phyloP scores from a whole-genome alignment of 2,113 vertebrate genomes.

The Phaethon lepturus region DNA sequence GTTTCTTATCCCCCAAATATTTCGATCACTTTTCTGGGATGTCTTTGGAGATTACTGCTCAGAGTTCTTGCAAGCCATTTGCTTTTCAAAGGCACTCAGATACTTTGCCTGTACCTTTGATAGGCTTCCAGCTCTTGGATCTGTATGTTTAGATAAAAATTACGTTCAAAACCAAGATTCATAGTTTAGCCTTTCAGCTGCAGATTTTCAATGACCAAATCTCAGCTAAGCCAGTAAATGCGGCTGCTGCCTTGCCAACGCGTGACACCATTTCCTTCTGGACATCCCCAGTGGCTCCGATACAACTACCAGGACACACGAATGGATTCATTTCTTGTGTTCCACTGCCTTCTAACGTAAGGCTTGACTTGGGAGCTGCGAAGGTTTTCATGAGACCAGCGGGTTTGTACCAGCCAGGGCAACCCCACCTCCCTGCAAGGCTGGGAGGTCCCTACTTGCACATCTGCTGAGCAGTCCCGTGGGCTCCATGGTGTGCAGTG shows the following conservation, averaged over 20 bases:
- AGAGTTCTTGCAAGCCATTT: neutral
- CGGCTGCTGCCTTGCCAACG: neutral
- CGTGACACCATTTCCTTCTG: constrained; percentile 36
- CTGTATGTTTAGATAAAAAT: constrained; percentile 9
- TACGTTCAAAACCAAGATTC: constrained; percentile 12
- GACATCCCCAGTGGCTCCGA: neutral
- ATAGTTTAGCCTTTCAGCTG: neutral
- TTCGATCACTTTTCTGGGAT: neutral
- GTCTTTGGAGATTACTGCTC: neutral
- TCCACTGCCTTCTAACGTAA: constrained; percentile 15
- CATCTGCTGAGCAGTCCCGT: neutral
- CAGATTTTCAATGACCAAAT: constrained; percentile 22
- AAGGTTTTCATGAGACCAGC: neutral
- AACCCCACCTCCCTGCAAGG: neutral
- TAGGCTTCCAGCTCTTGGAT: constrained; percentile 29
- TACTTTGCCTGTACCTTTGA: constrained; percentile 3
- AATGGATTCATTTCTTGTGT: neutral
- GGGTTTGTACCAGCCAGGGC: neutral
- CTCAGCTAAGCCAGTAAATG: constrained; percentile 5
- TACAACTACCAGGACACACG: neutral
- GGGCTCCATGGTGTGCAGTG: neutral
- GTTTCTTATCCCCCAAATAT: neutral
- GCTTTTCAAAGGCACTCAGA: constrained; percentile 31
- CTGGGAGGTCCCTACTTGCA: neutral
- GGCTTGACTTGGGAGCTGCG: fast-evolving